phyloP scores from a whole-genome alignment of 1,140 invertebrate species.

The Batillaria attramentaria region DNA sequence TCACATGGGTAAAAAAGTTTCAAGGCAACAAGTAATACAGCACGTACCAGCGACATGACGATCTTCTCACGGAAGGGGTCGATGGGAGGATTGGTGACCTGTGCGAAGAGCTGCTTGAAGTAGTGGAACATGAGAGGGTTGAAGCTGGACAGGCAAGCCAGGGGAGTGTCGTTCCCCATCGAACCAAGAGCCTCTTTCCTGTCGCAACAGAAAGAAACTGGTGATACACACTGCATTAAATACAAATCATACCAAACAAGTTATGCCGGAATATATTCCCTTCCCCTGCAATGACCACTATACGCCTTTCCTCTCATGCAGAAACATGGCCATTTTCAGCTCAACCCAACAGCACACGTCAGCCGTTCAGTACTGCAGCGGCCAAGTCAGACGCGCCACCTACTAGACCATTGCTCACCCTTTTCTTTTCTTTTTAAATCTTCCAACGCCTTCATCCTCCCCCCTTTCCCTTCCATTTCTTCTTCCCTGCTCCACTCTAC shows the following conservation, averaged over 20 bases:
- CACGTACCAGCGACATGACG: conserved; percentile 90
- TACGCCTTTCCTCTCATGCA: too few species aligned
- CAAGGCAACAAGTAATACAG: neutral
- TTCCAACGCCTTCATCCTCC: neutral
- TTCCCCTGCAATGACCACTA: too few species aligned
- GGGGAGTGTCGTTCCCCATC: conserved; percentile 98
- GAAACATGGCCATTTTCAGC: too few species aligned
- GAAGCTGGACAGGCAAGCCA: conserved; percentile 95
- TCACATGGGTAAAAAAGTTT: neutral
- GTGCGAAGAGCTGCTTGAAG: conserved; percentile 99
- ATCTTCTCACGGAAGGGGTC: conserved; percentile 99
- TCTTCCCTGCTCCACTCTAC: neutral
- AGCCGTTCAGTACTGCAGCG: too few species aligned
- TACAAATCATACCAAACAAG: too few species aligned
- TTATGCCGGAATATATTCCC: too few species aligned
- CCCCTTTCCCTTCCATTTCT: neutral
- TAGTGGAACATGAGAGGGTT: conserved; percentile 97
- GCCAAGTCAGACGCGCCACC: too few species aligned
- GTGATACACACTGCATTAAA: neutral
- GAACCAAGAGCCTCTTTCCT: conserved; percentile 99
- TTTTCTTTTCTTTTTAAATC: neutral
- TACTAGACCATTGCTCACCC: too few species aligned
- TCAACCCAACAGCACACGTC: too few species aligned
- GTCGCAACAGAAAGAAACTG: conserved; percentile 52
- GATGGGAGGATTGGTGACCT: conserved; percentile 99